Evolutionary conservation across 2,797 vertebrate genomes (phyloP), one percentile per base, ranked within the genome.

Genomic region (Neosilurus hyrtlii): DNA sequence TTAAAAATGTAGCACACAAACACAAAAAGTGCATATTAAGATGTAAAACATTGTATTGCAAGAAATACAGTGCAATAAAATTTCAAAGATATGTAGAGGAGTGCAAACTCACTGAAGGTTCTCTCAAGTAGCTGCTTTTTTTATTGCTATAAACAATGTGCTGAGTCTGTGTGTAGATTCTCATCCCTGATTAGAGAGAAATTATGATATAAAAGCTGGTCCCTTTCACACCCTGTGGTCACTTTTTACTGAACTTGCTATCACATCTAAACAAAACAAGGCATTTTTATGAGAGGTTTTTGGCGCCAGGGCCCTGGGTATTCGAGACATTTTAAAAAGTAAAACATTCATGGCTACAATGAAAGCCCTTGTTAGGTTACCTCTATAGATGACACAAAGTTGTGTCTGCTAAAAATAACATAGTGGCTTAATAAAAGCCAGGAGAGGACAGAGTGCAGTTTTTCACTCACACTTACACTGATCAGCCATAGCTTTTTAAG

Each of bases 101-200:
- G 73, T 78, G n/a, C 26, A 62, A 85, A 75, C 43, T 11, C 30
- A 49, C 10, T 43, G 35, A 61, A 61, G 26, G 76, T 85, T 84
- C 74, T 79, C 79, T 86, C 71, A 0, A 10, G 74, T 52, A 71
- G 30, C 78, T 43, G 61, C 79, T 62, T 84, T 83, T 87, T 87
- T 68, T 84, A 75, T 54, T 54, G 68, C 83, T 79, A 82, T 82
- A 66, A 84, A 77, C 65, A 70, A 79, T 35, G 11, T 80, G 80
- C 83, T 83, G 73, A 83, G 78, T 82, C 62, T 85, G 83, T 75
- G 79, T 88, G 71, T 63, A 85, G 82, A 85, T 86, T 80, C 20
- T 56, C 24, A 61, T 49, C 61, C 22, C 30, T 85, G 79, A 86
- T 87, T 86, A 88, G 62, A 82, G 56, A 16, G n/a, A 59, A 84